Percentiles rank a stretch among this genome's conserved stretches.
Conservation (phyloP, 1,140 invertebrate genomes). For the Drosophila guanche region DNA sequence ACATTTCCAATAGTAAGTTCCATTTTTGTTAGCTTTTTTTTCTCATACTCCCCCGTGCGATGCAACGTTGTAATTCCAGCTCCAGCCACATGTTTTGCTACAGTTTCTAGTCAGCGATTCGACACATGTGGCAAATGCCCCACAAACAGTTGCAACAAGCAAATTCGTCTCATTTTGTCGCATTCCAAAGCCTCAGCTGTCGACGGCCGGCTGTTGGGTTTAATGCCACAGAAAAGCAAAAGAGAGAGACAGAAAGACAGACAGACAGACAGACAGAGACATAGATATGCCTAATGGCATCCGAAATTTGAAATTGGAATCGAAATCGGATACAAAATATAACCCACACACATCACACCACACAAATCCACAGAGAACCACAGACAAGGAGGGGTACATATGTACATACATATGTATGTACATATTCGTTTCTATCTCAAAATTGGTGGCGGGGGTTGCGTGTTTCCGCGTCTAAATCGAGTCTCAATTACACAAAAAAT, state of each 20-base stretch:
- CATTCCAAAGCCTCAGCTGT: slow-evolving; percentile 55
- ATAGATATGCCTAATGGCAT: slow-evolving; percentile 28
- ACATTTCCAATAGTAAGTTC: too few relatives aligned
- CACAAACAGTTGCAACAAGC: slow-evolving; percentile 12
- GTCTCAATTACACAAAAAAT: slow-evolving; percentile 45
- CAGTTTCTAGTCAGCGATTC: background rate
- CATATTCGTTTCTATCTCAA: slow-evolving; percentile 15
- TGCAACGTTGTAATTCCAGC: too few relatives aligned
- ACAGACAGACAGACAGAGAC: slow-evolving; percentile 24
- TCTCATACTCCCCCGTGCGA: too few relatives aligned
- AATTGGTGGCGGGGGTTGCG: slow-evolving; percentile 36
- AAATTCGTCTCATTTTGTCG: slow-evolving; percentile 47
- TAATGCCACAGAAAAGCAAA: slow-evolving; percentile 33
- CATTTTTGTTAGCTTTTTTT: too few relatives aligned
- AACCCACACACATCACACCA: slow-evolving; percentile 43
- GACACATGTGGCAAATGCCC: slow-evolving; percentile 41
- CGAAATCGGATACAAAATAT: slow-evolving; percentile 14
- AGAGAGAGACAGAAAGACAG: slow-evolving; percentile 23
- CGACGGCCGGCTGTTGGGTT: slow-evolving; percentile 23
- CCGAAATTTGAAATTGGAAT: slow-evolving; percentile 36
- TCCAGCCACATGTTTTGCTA: background rate
- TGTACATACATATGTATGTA: too few relatives aligned
- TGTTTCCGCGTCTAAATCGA: slow-evolving; percentile 44
- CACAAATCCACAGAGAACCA: background rate
- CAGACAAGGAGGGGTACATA: background rate